Evolutionary conservation across 2,888 invertebrate genomes (phyloP).

Genomic region (Drepanosiphum platanoidis): DNA sequence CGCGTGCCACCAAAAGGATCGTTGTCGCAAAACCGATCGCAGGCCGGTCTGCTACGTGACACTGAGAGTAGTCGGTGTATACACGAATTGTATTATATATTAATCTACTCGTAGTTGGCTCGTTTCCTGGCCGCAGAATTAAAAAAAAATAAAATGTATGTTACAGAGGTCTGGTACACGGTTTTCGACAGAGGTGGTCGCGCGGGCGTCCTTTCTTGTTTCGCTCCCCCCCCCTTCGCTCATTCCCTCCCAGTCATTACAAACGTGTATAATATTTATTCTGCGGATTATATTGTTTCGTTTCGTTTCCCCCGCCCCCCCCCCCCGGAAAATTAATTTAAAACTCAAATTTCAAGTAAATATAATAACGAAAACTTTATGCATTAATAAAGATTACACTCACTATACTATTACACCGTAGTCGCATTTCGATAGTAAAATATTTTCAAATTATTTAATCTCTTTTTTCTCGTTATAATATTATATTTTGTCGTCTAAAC

Average conservation of each 20-base stretch:
- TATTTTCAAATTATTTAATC: neutral
- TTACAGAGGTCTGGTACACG: neutral
- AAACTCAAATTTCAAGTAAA: neutral
- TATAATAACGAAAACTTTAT: slow-evolving; percentile 2
- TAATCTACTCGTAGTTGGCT: too few relatives aligned
- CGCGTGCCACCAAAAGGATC: neutral
- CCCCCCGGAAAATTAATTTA: neutral
- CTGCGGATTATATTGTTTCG: neutral
- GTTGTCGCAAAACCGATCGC: neutral
- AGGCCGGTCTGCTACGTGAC: neutral
- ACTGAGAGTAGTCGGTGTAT: too few relatives aligned
- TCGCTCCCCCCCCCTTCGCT: neutral
- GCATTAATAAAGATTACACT: slow-evolving; percentile 20
- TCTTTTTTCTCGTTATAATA: neutral
- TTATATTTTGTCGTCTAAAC: neutral
- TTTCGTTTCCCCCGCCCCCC: neutral
- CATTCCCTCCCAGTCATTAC: neutral
- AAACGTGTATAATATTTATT: neutral
- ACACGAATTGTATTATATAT: too few relatives aligned
- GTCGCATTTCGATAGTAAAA: neutral
- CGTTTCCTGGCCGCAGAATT: too few relatives aligned
- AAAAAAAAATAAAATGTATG: too few relatives aligned
- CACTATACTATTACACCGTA: neutral
- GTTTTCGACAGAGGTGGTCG: neutral
- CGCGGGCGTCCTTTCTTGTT: neutral